phyloP scores from a whole-genome alignment of 2,113 vertebrate genomes.

The Ochotona princeps region DNA sequence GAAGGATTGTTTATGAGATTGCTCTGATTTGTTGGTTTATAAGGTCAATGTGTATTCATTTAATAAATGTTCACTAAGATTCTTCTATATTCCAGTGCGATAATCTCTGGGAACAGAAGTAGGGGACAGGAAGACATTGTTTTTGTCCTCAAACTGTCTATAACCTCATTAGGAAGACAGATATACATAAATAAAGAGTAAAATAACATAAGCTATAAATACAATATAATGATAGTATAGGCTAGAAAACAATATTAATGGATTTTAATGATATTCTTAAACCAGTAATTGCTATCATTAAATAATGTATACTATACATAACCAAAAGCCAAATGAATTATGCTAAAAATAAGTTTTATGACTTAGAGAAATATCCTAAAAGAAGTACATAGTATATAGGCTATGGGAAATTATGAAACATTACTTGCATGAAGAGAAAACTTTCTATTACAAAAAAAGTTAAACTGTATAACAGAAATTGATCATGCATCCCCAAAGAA shows the following conservation, averaged over 20 bases:
- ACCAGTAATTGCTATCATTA: neutral
- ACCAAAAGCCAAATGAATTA: conserved; percentile 48
- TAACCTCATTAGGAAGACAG: conserved; percentile 51
- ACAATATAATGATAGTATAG: neutral
- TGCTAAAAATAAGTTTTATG: conserved; percentile 35
- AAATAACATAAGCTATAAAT: conserved; percentile 40
- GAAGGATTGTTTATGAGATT: neutral
- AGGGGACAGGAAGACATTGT: neutral
- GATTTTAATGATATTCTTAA: conserved; percentile 14
- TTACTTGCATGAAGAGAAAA: neutral
- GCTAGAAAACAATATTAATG: neutral
- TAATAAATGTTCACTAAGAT: conserved; percentile 52
- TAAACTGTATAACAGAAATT: conserved; percentile 21
- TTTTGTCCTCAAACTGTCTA: conserved; percentile 16
- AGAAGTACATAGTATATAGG: neutral
- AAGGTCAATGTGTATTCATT: conserved; percentile 40
- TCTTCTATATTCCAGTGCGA: neutral
- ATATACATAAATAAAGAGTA: neutral
- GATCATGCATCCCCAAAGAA: conserved; percentile 38
- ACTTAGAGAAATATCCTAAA: neutral
- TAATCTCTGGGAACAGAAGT: neutral
- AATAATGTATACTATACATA: conserved; percentile 3
- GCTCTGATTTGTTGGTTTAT: conserved; percentile 46
- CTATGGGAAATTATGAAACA: conserved; percentile 8
- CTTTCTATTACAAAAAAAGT: neutral